phyloP scores from a whole-genome alignment of 2,113 vertebrate species.

The Anguilla japonica region DNA sequence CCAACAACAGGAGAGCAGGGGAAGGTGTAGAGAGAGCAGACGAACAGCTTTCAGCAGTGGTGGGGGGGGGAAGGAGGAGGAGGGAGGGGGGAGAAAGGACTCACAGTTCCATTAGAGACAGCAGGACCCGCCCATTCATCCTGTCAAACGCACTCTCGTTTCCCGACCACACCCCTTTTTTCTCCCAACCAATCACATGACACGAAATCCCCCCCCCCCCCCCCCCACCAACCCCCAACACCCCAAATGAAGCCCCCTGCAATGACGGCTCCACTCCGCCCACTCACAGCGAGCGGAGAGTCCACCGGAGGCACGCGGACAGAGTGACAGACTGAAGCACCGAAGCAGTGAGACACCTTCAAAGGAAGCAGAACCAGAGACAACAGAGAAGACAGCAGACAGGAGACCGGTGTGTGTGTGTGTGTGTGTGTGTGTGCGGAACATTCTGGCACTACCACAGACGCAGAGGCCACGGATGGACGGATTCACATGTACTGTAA shows the following conservation, averaged over 20 bases:
- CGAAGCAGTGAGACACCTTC: slow-evolving; percentile 73
- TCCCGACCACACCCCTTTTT: slow-evolving; percentile 27
- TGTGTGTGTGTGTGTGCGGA: slow-evolving; percentile 4
- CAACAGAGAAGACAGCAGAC: slow-evolving; percentile 51
- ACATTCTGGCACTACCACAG: slow-evolving; percentile 49
- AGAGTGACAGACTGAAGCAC: slow-evolving; percentile 54
- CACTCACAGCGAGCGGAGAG: slow-evolving; percentile 48
- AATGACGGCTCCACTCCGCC: slow-evolving; percentile 57
- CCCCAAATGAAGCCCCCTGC: slow-evolving; percentile 41
- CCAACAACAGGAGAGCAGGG: slow-evolving; percentile 34
- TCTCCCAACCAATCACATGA: slow-evolving; percentile 33
- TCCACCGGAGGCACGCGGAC: slow-evolving; percentile 52
- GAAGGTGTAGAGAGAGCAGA: slow-evolving; percentile 22
- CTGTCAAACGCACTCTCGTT: not conserved
- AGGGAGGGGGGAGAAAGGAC: not conserved
- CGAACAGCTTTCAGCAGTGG: not conserved
- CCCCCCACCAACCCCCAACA: not conserved
- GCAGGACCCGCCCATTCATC: slow-evolving; percentile 51
- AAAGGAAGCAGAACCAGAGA: slow-evolving; percentile 59
- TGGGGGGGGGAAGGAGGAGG: not conserved
- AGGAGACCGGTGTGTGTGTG: slow-evolving; percentile 33
- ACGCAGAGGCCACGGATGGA: slow-evolving; percentile 50
- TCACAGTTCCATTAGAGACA: slow-evolving; percentile 36
- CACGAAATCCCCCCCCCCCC: not conserved
- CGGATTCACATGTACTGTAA: slow-evolving; percentile 39